phyloP scores from a whole-genome alignment of 1,140 invertebrate species.

The Doryteuthis pealeii region DNA sequence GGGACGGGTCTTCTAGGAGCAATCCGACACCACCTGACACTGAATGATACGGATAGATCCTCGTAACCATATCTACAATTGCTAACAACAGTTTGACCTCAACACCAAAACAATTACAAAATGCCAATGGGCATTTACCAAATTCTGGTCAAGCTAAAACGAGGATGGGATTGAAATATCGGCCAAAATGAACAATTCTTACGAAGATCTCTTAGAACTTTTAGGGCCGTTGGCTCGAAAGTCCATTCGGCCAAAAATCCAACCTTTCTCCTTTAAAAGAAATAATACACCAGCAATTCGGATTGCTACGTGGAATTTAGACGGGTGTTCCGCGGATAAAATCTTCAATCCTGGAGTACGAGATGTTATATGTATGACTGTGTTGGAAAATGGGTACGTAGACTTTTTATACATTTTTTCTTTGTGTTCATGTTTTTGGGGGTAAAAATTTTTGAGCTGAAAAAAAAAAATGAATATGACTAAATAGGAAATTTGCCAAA shows the following conservation, averaged over 20 bases:
- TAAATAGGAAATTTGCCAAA: too few species aligned
- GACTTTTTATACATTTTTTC: too few species aligned
- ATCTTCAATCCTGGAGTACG: constrained; percentile 75
- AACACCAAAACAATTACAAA: constrained; percentile 19
- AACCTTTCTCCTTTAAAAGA: constrained; percentile 42
- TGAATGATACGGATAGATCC: constrained; percentile 31
- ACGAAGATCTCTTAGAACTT: constrained; percentile 48
- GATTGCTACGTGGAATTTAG: constrained; percentile 77
- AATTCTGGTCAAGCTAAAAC: neutral
- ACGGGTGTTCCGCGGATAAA: constrained; percentile 72
- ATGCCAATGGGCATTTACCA: constrained; percentile 17
- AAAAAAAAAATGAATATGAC: too few species aligned
- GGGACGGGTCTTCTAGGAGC: constrained; percentile 44
- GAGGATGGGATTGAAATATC: neutral
- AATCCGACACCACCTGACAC: constrained; percentile 43
- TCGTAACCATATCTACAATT: constrained; percentile 16
- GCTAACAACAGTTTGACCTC: neutral
- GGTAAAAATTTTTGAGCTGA: too few species aligned
- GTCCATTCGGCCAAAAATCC: constrained; percentile 36
- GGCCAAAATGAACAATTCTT: constrained; percentile 24
- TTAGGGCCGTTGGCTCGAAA: constrained; percentile 48
- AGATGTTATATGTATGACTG: constrained; percentile 78
- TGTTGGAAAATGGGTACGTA: constrained; percentile 77
- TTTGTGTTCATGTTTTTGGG: too few species aligned
- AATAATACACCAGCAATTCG: constrained; percentile 60